These are phyloP conservation scores for Parasteatoda lunata DNA, from an alignment of 2,888 invertebrate species.

Conservation along the genomic window DNA sequence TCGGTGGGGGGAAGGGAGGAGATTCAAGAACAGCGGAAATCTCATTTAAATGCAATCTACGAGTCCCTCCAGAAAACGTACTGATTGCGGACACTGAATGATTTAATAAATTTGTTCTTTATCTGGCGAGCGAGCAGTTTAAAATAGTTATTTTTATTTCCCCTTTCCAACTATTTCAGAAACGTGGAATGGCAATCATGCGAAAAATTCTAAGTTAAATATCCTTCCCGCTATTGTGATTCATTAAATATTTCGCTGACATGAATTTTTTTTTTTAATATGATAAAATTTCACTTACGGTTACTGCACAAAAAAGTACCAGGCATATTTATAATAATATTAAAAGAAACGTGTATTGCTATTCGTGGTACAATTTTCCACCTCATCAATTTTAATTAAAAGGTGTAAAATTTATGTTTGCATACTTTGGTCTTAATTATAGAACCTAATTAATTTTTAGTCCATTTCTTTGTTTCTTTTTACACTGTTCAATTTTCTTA, in stretches of 20 bases:
- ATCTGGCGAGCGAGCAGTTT: neutral
- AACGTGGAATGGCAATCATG: conserved; percentile 20
- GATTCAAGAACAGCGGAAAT: neutral
- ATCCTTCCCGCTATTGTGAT: conserved; percentile 22
- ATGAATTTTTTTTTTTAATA: no score
- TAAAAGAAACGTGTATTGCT: no score
- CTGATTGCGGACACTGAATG: conserved; percentile 26
- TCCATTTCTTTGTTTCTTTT: no score
- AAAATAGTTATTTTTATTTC: neutral
- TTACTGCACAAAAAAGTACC: no score
- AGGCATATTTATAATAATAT: no score
- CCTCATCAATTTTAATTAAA: no score
- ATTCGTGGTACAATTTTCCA: no score
- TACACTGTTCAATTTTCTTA: no score
- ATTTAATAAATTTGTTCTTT: conserved; percentile 11
- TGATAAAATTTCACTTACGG: no score
- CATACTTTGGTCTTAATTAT: no score
- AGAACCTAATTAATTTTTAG: no score
- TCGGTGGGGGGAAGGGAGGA: neutral
- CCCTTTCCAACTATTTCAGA: neutral
- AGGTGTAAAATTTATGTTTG: no score
- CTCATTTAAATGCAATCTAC: conserved; percentile 36
- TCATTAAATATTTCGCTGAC: conserved; percentile 29
- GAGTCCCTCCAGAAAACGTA: conserved; percentile 10
- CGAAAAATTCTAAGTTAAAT: conserved; percentile 39